Base-by-base conservation (phyloP, 2,888 invertebrate genomes). In the Protonemura montana region DNA sequence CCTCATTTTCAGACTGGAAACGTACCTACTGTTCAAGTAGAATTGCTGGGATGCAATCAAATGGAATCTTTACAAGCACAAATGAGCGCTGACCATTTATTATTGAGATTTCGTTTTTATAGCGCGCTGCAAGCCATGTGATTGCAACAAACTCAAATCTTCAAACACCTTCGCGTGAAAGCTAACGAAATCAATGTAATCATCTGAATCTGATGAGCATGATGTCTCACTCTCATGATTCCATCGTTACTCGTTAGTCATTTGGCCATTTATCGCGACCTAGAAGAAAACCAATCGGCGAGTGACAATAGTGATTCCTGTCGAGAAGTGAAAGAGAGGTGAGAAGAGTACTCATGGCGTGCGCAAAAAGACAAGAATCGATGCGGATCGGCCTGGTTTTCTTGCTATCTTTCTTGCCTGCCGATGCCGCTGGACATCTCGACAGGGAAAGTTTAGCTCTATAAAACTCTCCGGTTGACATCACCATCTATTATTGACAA, bases 381-480 rank as follows among this genome's bases (percentile, higher is more conserved):
- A 28, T 28, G 81, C 81, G 81, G 30, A 81, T 81, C 81, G 81
- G 81, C 81, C 81, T 81, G 81, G 81, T 30, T 81, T 81, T n/a
- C n/a, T 81, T 78, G 78, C 6, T 26, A 0, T 59, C 13, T 21
- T 21, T 78, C 27, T 27, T 7, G 28, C 25, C 10, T 10, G 78
- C 78, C 78, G 27, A 13, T 26, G 78, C 25, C 28, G 26, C 26
- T 28, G 78, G 28, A 28, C 28, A 81, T 28, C n/a, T 81, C 30
- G 28, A 35, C 35, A 81, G 81, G 81, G 81, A 81, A 81, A 81
- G 81, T 81, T 81, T 21, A n/a, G 7, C 29, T 30, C 28, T 81
- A 81, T 81, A 81, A 30, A 81, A 81, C 81, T 81, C n/a, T 81
- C 30, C 21, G 10, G 29, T 30, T 29, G 81, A 30, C 81, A 81